Conservation (phyloP, 2,113 vertebrate genomes). For the Thermophis baileyi region DNA sequence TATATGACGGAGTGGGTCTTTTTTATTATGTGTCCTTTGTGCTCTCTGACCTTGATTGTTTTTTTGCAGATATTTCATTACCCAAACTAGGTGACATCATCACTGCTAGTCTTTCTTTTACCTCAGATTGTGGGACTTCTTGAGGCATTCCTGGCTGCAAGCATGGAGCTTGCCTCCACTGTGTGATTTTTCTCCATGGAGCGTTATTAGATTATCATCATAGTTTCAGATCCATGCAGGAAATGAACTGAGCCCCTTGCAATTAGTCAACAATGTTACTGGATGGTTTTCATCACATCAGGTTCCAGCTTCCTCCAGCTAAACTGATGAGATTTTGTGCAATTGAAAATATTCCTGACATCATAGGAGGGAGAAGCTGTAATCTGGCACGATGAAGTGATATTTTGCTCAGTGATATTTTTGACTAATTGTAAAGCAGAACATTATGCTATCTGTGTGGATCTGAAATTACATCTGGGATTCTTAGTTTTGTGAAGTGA, state of each 20-base stretch:
- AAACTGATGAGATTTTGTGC: background rate
- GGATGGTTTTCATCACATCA: background rate
- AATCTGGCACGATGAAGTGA: background rate
- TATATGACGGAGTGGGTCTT: background rate
- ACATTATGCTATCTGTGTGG: background rate
- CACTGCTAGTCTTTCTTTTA: background rate
- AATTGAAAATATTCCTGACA: background rate
- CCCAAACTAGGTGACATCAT: background rate
- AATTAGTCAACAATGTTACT: background rate
- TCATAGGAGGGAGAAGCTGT: background rate
- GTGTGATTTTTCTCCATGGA: background rate
- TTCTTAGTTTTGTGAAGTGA: background rate
- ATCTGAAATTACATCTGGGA: background rate
- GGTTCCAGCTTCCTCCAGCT: background rate
- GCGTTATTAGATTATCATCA: background rate
- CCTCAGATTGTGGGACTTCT: background rate
- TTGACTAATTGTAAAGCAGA: background rate
- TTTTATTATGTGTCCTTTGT: background rate
- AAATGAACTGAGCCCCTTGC: background rate
- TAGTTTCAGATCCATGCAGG: background rate
- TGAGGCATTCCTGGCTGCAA: background rate
- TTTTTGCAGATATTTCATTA: background rate
- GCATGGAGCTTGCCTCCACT: background rate
- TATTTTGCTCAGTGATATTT: background rate
- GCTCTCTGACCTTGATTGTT: background rate